phyloP scores from a whole-genome alignment of 2,888 invertebrate genomes.

The Cinara cedri region DNA sequence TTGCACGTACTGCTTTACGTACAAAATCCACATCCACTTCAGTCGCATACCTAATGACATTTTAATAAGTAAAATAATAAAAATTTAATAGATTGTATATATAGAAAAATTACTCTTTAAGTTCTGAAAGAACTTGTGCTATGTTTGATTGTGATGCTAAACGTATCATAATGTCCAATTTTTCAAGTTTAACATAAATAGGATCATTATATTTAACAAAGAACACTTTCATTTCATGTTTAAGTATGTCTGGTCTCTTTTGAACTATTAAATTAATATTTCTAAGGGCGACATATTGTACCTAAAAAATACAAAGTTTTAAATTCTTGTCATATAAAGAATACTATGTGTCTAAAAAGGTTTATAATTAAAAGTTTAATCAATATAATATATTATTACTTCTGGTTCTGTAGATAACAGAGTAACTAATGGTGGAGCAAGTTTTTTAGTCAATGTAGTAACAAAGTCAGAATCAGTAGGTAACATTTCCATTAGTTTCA shows the following conservation, averaged over 20 bases:
- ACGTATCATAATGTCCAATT: constrained; percentile 98
- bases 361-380: no score
- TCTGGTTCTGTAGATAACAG: constrained; percentile 97
- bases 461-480: constrained; percentile 93
- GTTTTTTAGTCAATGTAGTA: constrained; percentile 89
- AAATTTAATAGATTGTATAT: background rate
- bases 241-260: constrained; percentile 96
- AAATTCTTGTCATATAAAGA: background rate
- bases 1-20: constrained; percentile 96
- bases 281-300: constrained; percentile 96
- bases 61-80: constrained; percentile 58
- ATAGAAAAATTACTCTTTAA: constrained; percentile 78
- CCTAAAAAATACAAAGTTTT: constrained; percentile 63
- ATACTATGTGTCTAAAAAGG: no score
- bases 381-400: constrained; percentile 60
- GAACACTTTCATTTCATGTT: constrained; percentile 99
- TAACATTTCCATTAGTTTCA: constrained; percentile 98
- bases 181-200: constrained; percentile 98
- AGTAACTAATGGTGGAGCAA: constrained; percentile 98
- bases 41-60: constrained; percentile 75
- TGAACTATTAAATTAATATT: constrained; percentile 99
- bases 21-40: constrained; percentile 99
- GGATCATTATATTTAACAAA: constrained; percentile 99
- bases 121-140: constrained; percentile 94
- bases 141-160: constrained; percentile 97